Evolutionary conservation across 2,888 invertebrate genomes (phyloP).

Genomic region (Rotaria macrura): DNA sequence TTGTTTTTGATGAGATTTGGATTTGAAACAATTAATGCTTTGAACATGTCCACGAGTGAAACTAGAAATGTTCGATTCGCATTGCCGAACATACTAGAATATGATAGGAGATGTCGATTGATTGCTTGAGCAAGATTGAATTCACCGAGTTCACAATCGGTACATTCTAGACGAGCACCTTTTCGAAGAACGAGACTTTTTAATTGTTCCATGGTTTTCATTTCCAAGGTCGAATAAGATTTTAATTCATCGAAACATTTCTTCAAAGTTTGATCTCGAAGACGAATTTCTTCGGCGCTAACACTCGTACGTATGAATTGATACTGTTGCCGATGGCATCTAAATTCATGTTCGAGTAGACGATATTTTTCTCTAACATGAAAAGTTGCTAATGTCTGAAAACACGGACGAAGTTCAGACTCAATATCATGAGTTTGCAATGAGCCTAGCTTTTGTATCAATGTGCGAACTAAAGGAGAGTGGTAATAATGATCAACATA

Average conservation of each 20-base stretch:
- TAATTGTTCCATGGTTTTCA: background rate
- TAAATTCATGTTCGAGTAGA: background rate
- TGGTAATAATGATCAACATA: background rate
- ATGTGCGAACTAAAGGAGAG: background rate
- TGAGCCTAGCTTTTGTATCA: background rate
- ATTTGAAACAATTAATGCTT: background rate
- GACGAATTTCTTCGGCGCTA: background rate
- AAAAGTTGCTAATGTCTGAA: background rate
- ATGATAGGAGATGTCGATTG: background rate
- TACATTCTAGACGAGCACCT: background rate
- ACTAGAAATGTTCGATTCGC: background rate
- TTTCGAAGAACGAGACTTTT: background rate
- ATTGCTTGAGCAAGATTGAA: background rate
- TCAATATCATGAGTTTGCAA: background rate
- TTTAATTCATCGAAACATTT: background rate
- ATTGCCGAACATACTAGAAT: background rate
- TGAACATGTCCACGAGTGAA: background rate
- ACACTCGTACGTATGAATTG: background rate
- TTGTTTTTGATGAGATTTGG: background rate
- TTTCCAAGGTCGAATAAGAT: background rate
- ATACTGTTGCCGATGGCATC: background rate
- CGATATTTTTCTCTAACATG: background rate
- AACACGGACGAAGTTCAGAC: background rate
- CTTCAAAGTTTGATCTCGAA: background rate
- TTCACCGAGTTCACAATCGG: background rate